Evolutionary conservation across 1,140 invertebrate species (phyloP), one percentile per base, ranked within the genome.

Genomic region (Neodiprion lecontei): DNA sequence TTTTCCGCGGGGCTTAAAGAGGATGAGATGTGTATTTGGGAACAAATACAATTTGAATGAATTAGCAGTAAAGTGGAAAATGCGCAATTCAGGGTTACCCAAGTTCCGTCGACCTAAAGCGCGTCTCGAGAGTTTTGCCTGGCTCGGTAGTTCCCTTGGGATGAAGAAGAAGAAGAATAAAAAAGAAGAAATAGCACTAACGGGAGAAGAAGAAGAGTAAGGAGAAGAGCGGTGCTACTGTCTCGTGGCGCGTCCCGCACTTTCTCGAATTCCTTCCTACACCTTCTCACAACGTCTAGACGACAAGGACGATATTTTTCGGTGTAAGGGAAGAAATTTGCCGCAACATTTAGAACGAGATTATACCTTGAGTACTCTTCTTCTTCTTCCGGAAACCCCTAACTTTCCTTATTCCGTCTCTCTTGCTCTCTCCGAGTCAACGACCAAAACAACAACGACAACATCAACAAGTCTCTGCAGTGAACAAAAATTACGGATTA

Each of bases 41-140:
- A 83, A 84, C 85, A 86, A 85, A 87, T 84, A 82, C 84, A 87
- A 87, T 87, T 86, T 87, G 85, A 87, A 87, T 86, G 83, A 87
- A 87, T 86, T 86, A 86, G 85, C 85, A 87, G 80, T 86, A 87
- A 87, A 69, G 83, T 77, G 80, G 78, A 78, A 82, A 85, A 84
- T 83, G 78, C 80, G 78, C 81, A 77, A 83, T 82, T 76, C 68
- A 74, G 76, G 78, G 75, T 80, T 79, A 83, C 76, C 79, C 78
- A 76, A 79, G 77, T 17, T 70, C 74, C 70, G 69, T 79, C 71
- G 72, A 74, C 70, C 70, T 48, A 28, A 40, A 40, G 53, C 40
- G 48, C 53, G 76, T 72, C 17, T 40, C 48, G 47, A 47, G 61
- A 72, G 69, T 72, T 75, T 50, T 53, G 11, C 53, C 61, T 68